These are phyloP conservation scores for Cryptoprocta ferox DNA, from an alignment of 2,797 vertebrate species.

Conservation along the genomic window DNA sequence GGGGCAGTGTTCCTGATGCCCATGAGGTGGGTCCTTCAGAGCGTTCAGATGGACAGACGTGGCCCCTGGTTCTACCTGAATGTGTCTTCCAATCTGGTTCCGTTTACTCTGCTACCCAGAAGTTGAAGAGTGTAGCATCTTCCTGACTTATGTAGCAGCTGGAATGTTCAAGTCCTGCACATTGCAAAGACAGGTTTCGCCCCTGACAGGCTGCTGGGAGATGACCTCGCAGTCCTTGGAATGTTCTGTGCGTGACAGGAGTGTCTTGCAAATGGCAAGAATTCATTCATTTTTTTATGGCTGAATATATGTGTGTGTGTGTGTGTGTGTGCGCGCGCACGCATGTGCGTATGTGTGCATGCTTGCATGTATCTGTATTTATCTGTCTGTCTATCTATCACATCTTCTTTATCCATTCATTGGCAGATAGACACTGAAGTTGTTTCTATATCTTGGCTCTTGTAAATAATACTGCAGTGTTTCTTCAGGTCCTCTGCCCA, in stretches of 20 bases:
- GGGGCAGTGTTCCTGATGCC: background rate
- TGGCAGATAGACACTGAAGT: no score
- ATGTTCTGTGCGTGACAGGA: background rate
- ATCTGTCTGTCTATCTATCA: no score
- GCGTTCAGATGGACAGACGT: background rate
- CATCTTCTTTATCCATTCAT: no score
- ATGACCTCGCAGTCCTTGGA: background rate
- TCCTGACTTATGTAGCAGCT: background rate
- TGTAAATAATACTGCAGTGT: background rate
- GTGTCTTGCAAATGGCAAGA: no score
- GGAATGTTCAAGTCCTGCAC: background rate
- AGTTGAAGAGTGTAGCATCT: background rate
- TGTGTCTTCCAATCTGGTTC: background rate
- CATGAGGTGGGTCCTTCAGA: background rate
- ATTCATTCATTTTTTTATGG: no score
- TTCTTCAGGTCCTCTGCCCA: background rate
- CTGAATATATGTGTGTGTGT: no score
- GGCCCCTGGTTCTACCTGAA: background rate
- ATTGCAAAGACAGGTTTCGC: background rate
- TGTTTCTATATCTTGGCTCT: no score
- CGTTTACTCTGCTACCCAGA: background rate
- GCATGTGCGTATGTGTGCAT: no score
- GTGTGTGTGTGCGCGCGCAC: no score
- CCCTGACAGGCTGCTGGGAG: background rate
- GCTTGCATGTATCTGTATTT: no score